These are phyloP conservation scores for Pempheris klunzingeri DNA, from an alignment of 2,797 vertebrate genomes.

Conservation along the genomic window DNA sequence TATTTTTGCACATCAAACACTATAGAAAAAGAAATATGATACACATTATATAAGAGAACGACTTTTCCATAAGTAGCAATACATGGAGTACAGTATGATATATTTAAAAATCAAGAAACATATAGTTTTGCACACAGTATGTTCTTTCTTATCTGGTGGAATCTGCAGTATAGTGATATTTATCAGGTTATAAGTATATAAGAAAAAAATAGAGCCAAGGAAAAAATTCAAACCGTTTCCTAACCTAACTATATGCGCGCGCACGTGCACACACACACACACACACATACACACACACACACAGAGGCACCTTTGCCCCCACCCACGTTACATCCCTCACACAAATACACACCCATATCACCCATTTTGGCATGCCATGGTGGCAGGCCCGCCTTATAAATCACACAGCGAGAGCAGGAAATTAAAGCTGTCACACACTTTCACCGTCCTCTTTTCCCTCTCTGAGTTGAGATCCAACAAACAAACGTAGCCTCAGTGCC, in stretches of 20 bases:
- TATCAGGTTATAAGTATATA: neutral
- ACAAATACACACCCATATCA: constrained; percentile 52
- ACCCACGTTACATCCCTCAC: constrained; percentile 20
- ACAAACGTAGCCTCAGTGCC: constrained; percentile 33
- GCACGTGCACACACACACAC: neutral
- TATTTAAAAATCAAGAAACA: neutral
- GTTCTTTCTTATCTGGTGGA: constrained; percentile 9
- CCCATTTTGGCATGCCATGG: constrained; percentile 42
- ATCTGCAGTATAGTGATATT: neutral
- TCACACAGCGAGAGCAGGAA: constrained; percentile 75
- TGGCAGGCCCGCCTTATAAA: constrained; percentile 68
- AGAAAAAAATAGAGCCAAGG: neutral
- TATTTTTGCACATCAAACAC: neutral
- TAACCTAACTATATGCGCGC: constrained; percentile 15
- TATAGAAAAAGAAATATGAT: neutral
- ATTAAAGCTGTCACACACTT: constrained; percentile 75
- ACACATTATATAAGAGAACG: neutral
- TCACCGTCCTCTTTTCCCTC: constrained; percentile 30
- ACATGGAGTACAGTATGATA: neutral
- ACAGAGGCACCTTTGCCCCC: constrained; percentile 30
- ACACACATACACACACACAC: constrained; percentile 28
- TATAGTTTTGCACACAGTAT: neutral
- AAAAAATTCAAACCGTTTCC: neutral
- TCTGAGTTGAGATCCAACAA: constrained; percentile 49
- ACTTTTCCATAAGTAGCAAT: neutral